A percentile compares a stretch with the other conserved stretches of the same genome.
phyloP scores from a whole-genome alignment of 2,888 invertebrate species.

The Lasioglossum villosulum region DNA sequence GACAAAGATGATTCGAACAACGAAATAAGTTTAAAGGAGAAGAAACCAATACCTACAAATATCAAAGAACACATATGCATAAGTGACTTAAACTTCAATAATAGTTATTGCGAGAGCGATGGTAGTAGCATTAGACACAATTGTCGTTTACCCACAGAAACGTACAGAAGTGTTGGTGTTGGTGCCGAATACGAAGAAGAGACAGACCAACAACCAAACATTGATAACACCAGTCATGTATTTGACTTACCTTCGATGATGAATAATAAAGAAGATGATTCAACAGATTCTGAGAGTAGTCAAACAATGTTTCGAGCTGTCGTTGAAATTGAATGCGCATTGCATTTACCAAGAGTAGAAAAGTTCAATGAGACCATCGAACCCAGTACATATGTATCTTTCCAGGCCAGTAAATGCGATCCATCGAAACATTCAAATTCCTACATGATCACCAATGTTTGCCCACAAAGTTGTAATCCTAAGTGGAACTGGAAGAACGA shows the following conservation, averaged over 20 bases:
- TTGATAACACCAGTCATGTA: constrained; percentile 57
- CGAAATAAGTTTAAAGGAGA: constrained; percentile 51
- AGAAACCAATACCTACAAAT: constrained; percentile 25
- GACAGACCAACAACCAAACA: constrained; percentile 63
- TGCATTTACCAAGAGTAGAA: constrained; percentile 85
- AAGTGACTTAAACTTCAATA: constrained; percentile 69
- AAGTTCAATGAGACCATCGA: constrained; percentile 83
- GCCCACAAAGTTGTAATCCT: constrained; percentile 85
- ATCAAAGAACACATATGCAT: constrained; percentile 50
- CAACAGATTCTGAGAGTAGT: constrained; percentile 18
- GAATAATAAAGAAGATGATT: constrained; percentile 19
- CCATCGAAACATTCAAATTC: constrained; percentile 75
- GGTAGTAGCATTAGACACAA: constrained; percentile 73
- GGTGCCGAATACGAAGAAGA: constrained; percentile 80
- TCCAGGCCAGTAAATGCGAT: constrained; percentile 84
- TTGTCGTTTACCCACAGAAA: constrained; percentile 75
- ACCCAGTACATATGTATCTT: constrained; percentile 88
- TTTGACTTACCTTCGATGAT: constrained; percentile 26
- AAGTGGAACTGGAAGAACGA: constrained; percentile 86
- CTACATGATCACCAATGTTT: constrained; percentile 85
- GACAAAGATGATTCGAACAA: constrained; percentile 71
- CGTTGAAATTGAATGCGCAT: constrained; percentile 86
- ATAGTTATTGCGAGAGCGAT: constrained; percentile 75
- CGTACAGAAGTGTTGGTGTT: constrained; percentile 81
- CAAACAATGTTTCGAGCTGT: constrained; percentile 84